These are phyloP conservation scores for Alectoris magna DNA, from an alignment of 2,797 vertebrate species.

Conservation along the genomic window DNA sequence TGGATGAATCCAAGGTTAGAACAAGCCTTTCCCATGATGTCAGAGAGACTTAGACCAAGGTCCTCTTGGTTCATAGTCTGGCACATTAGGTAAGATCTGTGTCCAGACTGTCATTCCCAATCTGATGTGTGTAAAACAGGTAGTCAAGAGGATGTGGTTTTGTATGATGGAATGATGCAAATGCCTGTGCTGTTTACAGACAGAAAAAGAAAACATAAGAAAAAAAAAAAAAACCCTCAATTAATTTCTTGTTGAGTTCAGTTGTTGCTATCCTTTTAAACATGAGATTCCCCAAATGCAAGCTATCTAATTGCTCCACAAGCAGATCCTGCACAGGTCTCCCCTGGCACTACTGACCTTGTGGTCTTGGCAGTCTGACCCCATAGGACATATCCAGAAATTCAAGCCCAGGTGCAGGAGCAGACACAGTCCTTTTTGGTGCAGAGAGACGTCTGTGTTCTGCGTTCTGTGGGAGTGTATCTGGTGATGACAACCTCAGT, in stretches of 20 bases:
- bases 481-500: not conserved
- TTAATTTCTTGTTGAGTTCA: not conserved
- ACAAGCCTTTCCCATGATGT: no score
- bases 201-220: not conserved
- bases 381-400: not conserved
- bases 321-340: not conserved
- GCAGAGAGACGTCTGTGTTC: no score
- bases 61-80: not conserved
- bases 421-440: not conserved
- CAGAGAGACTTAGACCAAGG: not conserved
- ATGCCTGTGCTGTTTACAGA: not conserved
- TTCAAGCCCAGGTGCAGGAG: not conserved
- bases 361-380: not conserved
- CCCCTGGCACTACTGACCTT: not conserved
- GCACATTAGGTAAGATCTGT: fast-evolving
- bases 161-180: not conserved
- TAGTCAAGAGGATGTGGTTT: not conserved
- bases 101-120: not conserved
- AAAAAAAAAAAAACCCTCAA: not conserved
- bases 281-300: not conserved
- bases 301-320: not conserved
- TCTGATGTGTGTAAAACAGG: not conserved
- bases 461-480: not conserved
- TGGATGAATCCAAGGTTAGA: not conserved
- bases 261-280: not conserved